These are phyloP conservation scores for Chalcis sispes DNA, from an alignment of 2,888 invertebrate species.

Conservation along the genomic window DNA sequence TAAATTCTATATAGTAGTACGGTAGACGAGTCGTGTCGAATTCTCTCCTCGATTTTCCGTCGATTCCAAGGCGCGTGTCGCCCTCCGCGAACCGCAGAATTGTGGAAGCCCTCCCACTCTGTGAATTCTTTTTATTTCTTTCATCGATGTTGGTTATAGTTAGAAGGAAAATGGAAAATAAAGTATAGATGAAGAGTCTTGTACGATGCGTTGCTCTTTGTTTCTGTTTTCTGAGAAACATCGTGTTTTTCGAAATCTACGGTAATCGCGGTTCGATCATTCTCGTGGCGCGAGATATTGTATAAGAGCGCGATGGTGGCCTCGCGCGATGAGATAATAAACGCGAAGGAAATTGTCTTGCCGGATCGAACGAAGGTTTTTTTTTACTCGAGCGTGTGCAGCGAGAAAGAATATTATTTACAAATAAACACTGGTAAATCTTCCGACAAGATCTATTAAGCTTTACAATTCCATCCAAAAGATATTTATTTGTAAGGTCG, in stretches of 20 bases:
- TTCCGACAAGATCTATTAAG: not conserved
- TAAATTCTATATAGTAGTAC: not conserved
- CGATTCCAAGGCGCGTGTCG: conserved; percentile 61
- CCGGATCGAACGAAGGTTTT: not conserved
- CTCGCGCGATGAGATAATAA: conserved; percentile 1
- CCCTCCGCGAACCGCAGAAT: conserved; percentile 64
- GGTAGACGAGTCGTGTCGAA: conserved; percentile 19
- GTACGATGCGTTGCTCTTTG: conserved; percentile 17
- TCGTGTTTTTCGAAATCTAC: conserved; percentile 41
- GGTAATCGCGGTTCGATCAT: not conserved
- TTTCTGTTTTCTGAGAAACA: conserved; percentile 43
- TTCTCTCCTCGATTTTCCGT: conserved; percentile 53
- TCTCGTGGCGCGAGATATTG: not conserved
- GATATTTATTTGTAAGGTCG: too few relatives aligned
- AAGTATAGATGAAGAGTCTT: too few relatives aligned
- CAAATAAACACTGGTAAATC: not conserved
- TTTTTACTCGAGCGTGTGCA: too few relatives aligned
- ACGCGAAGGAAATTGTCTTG: not conserved
- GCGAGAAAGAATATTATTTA: conserved; percentile 7
- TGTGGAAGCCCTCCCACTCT: conserved; percentile 63
- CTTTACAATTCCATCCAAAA: too few relatives aligned
- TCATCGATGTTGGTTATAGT: not conserved
- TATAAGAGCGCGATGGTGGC: not conserved
- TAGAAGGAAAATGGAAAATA: too few relatives aligned
- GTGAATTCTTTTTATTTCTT: not conserved